Percentiles rank a stretch among this genome's conserved stretches.
These are phyloP conservation scores for Pteropus alecto DNA, from an alignment of 2,113 vertebrate species.

Conservation along the genomic window DNA sequence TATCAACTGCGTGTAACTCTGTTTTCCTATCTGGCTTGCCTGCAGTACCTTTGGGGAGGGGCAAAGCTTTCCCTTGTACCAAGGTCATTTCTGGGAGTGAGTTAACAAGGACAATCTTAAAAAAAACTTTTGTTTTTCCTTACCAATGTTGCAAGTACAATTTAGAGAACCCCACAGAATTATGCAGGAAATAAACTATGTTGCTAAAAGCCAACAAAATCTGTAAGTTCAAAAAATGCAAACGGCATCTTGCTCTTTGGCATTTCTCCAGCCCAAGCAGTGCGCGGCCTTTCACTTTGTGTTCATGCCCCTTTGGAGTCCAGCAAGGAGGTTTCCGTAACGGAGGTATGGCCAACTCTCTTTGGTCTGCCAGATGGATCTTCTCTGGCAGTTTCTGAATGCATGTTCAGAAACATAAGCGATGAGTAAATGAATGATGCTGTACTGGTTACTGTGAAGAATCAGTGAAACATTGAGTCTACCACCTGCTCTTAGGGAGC, in stretches of 20 bases:
- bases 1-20: background rate
- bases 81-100: background rate
- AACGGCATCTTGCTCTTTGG: background rate
- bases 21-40: background rate
- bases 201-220: background rate
- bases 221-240: conserved; percentile 4
- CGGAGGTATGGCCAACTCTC: background rate
- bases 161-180: background rate
- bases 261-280: background rate
- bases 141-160: background rate
- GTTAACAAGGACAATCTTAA: background rate
- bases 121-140: background rate
- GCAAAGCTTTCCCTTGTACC: background rate
- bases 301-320: background rate
- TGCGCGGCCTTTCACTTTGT: background rate
- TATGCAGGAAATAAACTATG: background rate
- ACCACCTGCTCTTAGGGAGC: background rate
- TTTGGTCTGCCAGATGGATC: background rate
- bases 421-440: background rate
- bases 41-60: background rate
- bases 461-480: background rate
- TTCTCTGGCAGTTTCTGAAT: background rate
- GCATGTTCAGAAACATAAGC: background rate
- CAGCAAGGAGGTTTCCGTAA: background rate
- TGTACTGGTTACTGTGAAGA: background rate